Evolutionary conservation across 2,113 vertebrate genomes (phyloP).

Genomic region (Laterallus jamaicensis): DNA sequence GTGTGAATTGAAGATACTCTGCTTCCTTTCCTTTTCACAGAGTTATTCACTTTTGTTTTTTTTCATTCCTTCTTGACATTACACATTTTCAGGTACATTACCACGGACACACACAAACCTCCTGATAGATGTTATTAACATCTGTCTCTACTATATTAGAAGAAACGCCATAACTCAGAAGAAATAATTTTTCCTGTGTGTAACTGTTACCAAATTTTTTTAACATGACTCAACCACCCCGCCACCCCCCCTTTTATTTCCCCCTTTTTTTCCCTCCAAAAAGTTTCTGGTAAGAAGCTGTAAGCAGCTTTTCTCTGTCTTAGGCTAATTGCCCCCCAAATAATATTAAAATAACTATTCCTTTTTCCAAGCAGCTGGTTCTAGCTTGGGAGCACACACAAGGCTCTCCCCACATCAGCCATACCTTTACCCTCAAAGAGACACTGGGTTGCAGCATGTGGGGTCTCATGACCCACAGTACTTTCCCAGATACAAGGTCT

Average conservation of each 20-base stretch:
- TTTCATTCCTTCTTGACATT: background rate
- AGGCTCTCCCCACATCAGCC: background rate
- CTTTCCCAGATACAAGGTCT: background rate
- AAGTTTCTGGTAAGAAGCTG: background rate
- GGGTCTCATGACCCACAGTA: background rate
- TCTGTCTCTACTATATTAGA: background rate
- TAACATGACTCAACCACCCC: background rate
- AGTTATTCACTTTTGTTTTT: background rate
- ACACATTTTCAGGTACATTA: background rate
- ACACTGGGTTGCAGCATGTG: background rate
- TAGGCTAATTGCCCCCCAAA: background rate
- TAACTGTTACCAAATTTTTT: background rate
- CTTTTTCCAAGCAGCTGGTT: background rate
- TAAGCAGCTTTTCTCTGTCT: background rate
- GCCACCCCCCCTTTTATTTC: background rate
- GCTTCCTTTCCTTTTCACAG: background rate
- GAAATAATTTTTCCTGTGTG: background rate
- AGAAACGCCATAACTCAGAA: background rate
- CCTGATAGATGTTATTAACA: background rate
- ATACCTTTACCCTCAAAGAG: background rate
- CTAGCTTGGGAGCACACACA: background rate
- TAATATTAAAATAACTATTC: background rate
- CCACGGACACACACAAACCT: background rate
- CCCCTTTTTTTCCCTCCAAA: rapidly evolving
- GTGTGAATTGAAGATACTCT: background rate